Conservation (phyloP, 2,888 invertebrate genomes). For the Leptothorax acervorum region DNA sequence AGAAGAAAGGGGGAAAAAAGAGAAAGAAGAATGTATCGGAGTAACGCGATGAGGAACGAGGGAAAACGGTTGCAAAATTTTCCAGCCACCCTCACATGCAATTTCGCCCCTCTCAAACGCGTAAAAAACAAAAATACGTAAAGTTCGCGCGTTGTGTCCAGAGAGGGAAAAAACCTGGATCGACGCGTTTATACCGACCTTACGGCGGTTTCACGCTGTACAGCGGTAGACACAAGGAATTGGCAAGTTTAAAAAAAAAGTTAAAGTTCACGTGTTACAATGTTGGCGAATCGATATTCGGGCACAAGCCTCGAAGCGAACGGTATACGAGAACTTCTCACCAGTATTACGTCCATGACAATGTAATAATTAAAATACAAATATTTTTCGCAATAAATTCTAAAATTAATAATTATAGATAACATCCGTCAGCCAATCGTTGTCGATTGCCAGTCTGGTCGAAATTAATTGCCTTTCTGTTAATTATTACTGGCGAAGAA, state of each 20-base stretch:
- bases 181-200: conserved; percentile 28
- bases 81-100: not conserved
- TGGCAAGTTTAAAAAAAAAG: conserved; percentile 10
- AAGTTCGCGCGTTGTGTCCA: conserved; percentile 11
- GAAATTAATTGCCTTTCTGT: no score
- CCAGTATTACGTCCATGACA: not conserved
- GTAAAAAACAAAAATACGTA: conserved; percentile 18
- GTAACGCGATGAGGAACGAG: not conserved
- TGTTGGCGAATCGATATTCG: conserved; percentile 6
- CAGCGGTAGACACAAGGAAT: not conserved
- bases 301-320: not conserved
- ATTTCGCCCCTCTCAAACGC: not conserved
- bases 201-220: not conserved
- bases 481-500: no score
- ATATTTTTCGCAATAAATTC: no score
- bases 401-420: no score
- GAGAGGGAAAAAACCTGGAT: not conserved
- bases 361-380: not conserved
- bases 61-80: conserved; percentile 14
- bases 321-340: not conserved
- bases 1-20: not conserved
- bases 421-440: no score
- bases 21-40: not conserved
- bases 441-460: no score
- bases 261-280: conserved; percentile 26